These are phyloP conservation scores for Microctonus brassicae DNA, from an alignment of 2,888 invertebrate genomes.

Conservation along the genomic window DNA sequence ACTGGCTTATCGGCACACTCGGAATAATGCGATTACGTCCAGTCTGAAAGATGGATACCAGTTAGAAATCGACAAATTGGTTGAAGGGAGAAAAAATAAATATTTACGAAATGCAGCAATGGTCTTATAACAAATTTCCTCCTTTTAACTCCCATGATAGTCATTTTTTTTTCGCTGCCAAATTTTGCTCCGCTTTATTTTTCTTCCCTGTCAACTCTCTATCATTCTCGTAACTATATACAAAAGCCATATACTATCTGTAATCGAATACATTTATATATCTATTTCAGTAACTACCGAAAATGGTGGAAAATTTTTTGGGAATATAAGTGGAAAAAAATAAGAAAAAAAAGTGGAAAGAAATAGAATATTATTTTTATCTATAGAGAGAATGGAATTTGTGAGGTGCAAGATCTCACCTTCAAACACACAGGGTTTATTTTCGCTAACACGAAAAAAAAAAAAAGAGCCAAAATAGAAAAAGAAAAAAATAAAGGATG, in stretches of 20 bases:
- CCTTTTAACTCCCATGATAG: slow-evolving; percentile 25
- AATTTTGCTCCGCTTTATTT: neutral
- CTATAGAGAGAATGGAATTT: neutral
- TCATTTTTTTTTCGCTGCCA: slow-evolving; percentile 24
- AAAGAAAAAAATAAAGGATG: slow-evolving; percentile 16
- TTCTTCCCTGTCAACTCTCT: neutral
- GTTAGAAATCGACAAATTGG: slow-evolving; percentile 34
- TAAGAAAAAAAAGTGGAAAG: neutral
- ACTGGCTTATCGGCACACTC: slow-evolving; percentile 40
- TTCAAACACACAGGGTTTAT: slow-evolving; percentile 13
- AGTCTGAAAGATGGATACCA: slow-evolving; percentile 34
- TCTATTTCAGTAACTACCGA: neutral
- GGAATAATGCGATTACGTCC: slow-evolving; percentile 44
- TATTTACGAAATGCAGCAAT: slow-evolving; percentile 30
- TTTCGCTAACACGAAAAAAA: slow-evolving; percentile 24
- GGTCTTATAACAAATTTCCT: neutral
- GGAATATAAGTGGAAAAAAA: neutral
- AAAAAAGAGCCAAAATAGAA: neutral
- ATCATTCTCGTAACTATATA: neutral
- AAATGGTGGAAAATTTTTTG: neutral
- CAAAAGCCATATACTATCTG: neutral
- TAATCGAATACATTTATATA: neutral
- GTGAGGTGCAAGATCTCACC: slow-evolving; percentile 11
- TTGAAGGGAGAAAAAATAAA: slow-evolving; percentile 9
- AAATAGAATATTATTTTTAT: neutral